These are phyloP conservation scores for Sepiola atlantica DNA, from an alignment of 2,888 invertebrate genomes.

Conservation along the genomic window DNA sequence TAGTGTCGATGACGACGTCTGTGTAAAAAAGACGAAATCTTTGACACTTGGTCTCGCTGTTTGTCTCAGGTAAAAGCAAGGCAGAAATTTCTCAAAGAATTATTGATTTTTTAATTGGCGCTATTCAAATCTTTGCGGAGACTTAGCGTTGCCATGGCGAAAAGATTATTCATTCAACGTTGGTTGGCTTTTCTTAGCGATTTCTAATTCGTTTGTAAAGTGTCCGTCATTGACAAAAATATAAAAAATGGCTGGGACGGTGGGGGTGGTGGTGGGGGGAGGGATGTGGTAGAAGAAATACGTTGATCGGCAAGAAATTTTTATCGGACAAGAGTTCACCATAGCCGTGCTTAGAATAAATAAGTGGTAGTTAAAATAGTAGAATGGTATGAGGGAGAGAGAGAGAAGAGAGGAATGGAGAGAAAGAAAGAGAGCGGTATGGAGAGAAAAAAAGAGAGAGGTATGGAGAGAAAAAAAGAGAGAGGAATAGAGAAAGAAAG, in stretches of 20 bases:
- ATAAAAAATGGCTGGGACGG: neutral
- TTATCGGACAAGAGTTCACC: neutral
- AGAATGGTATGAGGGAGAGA: neutral
- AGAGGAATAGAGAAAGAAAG: neutral
- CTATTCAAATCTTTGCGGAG: constrained; percentile 36
- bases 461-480: neutral
- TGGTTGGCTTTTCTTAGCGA: neutral
- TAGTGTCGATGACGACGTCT: neutral
- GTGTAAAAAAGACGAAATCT: neutral
- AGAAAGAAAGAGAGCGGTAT: neutral
- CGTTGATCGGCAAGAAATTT: neutral
- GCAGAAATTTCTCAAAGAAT: neutral
- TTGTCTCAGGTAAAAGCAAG: neutral
- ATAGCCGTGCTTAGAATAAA: neutral
- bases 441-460: no score
- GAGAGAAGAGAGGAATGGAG: no score
- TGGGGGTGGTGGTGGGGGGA: neutral
- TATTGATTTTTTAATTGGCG: constrained; percentile 43
- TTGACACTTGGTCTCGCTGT: neutral
- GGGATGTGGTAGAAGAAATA: neutral
- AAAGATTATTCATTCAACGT: neutral
- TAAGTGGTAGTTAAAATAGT: neutral
- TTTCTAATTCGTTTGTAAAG: neutral
- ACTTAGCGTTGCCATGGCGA: neutral
- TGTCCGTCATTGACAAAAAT: neutral